Percentiles rank a stretch among this genome's conserved stretches.
Conservation (phyloP, 53 echinoderm and acorn worm species). For the Echinometra lucunter region DNA sequence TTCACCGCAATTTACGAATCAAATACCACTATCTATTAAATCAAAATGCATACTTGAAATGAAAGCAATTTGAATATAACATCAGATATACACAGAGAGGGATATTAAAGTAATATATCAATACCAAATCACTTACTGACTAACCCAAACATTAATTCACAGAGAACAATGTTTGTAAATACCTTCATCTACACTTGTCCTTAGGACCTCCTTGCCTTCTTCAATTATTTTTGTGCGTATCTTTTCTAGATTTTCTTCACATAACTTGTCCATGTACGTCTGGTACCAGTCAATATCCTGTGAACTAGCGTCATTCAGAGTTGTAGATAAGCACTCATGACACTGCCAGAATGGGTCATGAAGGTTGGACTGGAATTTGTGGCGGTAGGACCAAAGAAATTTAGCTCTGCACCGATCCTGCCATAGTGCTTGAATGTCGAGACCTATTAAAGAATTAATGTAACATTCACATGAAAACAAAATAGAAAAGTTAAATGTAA, state of each 20-base stretch:
- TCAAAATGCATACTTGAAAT: neutral
- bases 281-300: constrained; percentile 50
- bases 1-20: neutral
- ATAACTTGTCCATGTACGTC: constrained; percentile 44
- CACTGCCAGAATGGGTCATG: constrained; percentile 58
- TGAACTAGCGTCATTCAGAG: neutral
- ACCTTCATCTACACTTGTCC: neutral
- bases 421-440: constrained; percentile 15
- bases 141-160: neutral
- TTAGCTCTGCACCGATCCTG: neutral
- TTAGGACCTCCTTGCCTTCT: neutral
- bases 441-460: neutral
- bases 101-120: too few relatives aligned
- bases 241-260: constrained; percentile 46
- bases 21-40: neutral
- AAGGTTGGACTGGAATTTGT: constrained; percentile 46
- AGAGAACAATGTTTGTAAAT: neutral
- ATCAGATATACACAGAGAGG: neutral
- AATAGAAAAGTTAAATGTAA: neutral
- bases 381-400: constrained; percentile 45
- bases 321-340: neutral
- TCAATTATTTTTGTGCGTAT: neutral
- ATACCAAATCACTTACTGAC: neutral
- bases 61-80: neutral
- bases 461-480: neutral